Conservation (phyloP, 2,888 invertebrate species). For the Stramonita haemastoma region DNA sequence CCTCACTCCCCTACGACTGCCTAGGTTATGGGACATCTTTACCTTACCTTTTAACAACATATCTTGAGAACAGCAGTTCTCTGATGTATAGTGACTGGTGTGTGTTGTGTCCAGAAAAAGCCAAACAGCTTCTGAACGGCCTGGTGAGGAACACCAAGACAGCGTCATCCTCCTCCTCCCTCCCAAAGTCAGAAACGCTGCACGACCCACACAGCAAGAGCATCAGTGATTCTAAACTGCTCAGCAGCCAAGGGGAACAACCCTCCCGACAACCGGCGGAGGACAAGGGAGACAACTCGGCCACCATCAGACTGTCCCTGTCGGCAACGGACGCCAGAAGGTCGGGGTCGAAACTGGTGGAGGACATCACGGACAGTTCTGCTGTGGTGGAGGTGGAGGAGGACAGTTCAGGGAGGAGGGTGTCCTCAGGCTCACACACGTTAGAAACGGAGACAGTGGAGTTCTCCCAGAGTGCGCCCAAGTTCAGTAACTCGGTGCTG, state of each 20-base stretch:
- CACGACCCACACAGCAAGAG: constrained; percentile 37
- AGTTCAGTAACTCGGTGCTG: constrained; percentile 51
- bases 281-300: not conserved
- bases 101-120: constrained; percentile 29
- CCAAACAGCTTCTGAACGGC: constrained; percentile 23
- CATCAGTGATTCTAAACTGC: constrained; percentile 21
- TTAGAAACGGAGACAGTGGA: constrained; percentile 60
- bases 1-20: too few relatives aligned
- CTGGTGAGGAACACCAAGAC: constrained; percentile 32
- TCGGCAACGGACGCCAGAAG: not conserved
- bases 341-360: not conserved
- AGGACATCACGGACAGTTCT: constrained; percentile 24
- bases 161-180: constrained; percentile 6
- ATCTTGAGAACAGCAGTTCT: not conserved
- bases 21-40: too few relatives aligned
- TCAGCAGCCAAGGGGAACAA: not conserved
- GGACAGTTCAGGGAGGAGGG: not conserved
- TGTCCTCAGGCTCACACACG: not conserved
- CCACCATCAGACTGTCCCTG: not conserved
- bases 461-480: constrained; percentile 58
- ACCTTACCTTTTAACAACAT: too few relatives aligned
- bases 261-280: not conserved
- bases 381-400: constrained; percentile 6
- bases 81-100: not conserved
- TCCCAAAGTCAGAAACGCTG: constrained; percentile 34